These are phyloP conservation scores for Brachionus sp. DNA, from an alignment of 1,140 invertebrate genomes.

Conservation along the genomic window DNA sequence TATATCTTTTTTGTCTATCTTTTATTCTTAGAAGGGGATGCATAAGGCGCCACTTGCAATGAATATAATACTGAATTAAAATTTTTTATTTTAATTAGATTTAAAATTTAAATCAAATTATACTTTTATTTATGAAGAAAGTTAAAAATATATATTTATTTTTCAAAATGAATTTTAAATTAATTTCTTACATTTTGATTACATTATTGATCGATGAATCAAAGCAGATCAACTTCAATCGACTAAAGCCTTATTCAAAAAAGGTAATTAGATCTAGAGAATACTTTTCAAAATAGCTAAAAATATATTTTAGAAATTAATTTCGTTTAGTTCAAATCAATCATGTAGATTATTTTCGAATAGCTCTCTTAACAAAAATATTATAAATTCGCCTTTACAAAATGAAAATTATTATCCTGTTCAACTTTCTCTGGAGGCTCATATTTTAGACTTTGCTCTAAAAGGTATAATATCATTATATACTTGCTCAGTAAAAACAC, in stretches of 20 bases:
- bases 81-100: too few species aligned
- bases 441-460: constrained; percentile 6
- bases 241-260: background rate
- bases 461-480: background rate
- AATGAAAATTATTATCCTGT: constrained; percentile 4
- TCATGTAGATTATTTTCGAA: background rate
- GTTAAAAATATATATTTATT: too few species aligned
- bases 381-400: background rate
- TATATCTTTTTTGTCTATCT: too few species aligned
- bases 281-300: background rate
- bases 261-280: background rate
- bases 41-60: too few species aligned
- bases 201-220: background rate
- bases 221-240: background rate
- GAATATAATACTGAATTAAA: too few species aligned
- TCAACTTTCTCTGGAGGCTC: background rate
- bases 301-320: background rate
- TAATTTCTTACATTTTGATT: background rate
- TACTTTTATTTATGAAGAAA: too few species aligned
- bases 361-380: background rate
- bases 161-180: background rate
- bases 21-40: too few species aligned
- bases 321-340: background rate
- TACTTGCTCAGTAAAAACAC: background rate
- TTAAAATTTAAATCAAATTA: too few species aligned